Evolutionary conservation across 1,140 invertebrate species (phyloP).

Genomic region (Dysdera silvatica): DNA sequence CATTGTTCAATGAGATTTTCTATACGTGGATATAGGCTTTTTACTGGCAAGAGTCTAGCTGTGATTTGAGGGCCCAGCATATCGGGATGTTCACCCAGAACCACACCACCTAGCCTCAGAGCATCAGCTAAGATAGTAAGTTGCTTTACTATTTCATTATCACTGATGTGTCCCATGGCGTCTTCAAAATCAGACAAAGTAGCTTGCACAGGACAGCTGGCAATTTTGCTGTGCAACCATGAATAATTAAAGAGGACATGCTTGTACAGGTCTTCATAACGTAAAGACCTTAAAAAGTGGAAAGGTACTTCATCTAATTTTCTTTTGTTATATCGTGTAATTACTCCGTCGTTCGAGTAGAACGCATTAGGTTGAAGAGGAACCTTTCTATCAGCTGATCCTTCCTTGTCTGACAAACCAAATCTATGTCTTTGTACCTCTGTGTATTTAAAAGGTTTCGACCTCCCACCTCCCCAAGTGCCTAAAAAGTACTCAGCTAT

Average conservation of each 20-base stretch:
- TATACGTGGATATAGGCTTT: conserved; percentile 71
- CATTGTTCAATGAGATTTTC: conserved; percentile 81
- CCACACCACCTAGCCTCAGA: conserved; percentile 78
- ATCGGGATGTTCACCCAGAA: conserved; percentile 80
- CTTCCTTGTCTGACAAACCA: conserved; percentile 67
- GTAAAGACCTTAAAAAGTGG: conserved; percentile 78
- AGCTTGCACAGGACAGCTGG: conserved; percentile 87
- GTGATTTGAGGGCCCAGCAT: conserved; percentile 94
- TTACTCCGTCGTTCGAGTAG: conserved; percentile 74
- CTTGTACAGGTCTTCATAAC: conserved; percentile 86
- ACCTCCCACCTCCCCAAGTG: conserved; percentile 85
- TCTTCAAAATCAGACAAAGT: conserved; percentile 95
- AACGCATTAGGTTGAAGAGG: conserved; percentile 92
- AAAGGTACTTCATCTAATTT: conserved; percentile 93
- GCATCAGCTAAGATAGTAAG: conserved; percentile 68
- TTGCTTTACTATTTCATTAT: conserved; percentile 71
- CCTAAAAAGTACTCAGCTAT: conserved; percentile 97
- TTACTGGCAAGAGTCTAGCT: conserved; percentile 85
- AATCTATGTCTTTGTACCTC: conserved; percentile 85
- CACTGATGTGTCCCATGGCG: conserved; percentile 70
- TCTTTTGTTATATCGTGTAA: conserved; percentile 71
- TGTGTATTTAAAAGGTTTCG: conserved; percentile 93
- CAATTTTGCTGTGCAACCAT: conserved; percentile 93
- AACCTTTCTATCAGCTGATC: conserved; percentile 89
- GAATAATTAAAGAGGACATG: conserved; percentile 95